Evolutionary conservation across 1,140 invertebrate genomes (phyloP), one percentile per base, ranked within the genome.

Genomic region (Leptonema lineaticorne): DNA sequence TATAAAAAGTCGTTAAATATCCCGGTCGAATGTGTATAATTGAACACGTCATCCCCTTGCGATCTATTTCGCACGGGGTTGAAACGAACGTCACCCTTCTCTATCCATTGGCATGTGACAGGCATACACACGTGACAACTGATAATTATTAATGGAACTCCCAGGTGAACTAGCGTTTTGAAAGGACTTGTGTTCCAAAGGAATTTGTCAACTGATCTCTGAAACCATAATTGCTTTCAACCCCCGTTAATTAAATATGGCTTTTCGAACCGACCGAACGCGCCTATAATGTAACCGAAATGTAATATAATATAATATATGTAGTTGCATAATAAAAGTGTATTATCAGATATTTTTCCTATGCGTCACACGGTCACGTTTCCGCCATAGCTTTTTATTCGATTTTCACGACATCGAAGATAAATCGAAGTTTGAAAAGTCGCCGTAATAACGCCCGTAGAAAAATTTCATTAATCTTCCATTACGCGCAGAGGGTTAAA

Each of bases 81-180:
- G 46, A 48, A 48, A 20, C 18, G 20, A 48, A 20, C 16, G 46
- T 41, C 16, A 48, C 6, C 22, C 50, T 62, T 20, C 30, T 45
- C 59, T 62, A 7, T 22, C 14, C 14, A 22, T 22, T 58, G 20
- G 26, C 56, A 9, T 58, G 37, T 62, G 59, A 62, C 59, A 62
- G 59, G n/a, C 20, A 37, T 45, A 26, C 53, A 22, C 37, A 60
- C 58, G 58, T 60, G 59, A 62, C 59, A 45, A 62, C 59, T 62
- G 59, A 62, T 62, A 62, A 62, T 62, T 62, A 62, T 62, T 62
- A 62, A 62, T 37, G 59, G 30, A 37, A 20, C 57, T 59, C 57
- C 57, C 57, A 33, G 30, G 28, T 59, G 57, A 59, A 16, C 24
- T 29, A 28, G 30, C 57, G 26, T 59, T 59, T 59, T 28, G 57